Evolutionary conservation across 2,888 invertebrate genomes (phyloP).

Genomic region (Apomyelois bistriatella): DNA sequence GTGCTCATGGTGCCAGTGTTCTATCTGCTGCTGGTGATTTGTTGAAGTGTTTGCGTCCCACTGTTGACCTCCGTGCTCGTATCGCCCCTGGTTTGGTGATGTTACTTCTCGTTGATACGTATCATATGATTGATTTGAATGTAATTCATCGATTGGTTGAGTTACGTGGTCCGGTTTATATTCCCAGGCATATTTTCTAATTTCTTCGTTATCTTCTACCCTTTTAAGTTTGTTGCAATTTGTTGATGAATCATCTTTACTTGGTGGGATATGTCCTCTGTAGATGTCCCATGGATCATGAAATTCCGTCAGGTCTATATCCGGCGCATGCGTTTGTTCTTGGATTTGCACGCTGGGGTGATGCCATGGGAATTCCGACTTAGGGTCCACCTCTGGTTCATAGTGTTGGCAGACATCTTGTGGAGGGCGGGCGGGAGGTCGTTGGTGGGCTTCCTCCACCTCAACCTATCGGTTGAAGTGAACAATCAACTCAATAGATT

Average conservation of each 20-base stretch:
- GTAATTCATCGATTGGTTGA: constrained; percentile 21
- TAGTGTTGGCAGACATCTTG: constrained; percentile 53
- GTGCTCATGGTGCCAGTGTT: constrained; percentile 26
- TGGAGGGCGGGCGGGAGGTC: constrained; percentile 44
- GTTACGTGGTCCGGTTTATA: constrained; percentile 30
- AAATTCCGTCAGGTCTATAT: constrained; percentile 49
- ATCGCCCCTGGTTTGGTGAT: constrained; percentile 4
- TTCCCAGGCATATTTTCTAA: constrained; percentile 60
- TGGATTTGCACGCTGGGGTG: constrained; percentile 49
- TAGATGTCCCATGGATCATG: constrained; percentile 89
- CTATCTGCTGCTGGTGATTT: constrained; percentile 21
- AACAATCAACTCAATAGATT: constrained; percentile 64
- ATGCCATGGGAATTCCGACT: constrained; percentile 74
- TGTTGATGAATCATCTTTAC: constrained; percentile 29
- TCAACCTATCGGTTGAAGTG: constrained; percentile 72
- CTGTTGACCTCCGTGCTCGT: constrained; percentile 12
- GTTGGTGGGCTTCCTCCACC: constrained; percentile 49
- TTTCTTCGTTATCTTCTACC: constrained; percentile 43
- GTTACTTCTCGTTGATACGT: constrained; percentile 12
- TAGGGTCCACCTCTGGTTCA: constrained; percentile 56
- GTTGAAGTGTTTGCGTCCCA: constrained; percentile 16
- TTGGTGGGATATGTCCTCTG: constrained; percentile 71
- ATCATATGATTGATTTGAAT: not conserved
- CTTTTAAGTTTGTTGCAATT: constrained; percentile 26
- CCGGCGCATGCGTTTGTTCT: constrained; percentile 34